A percentile compares a stretch with the other conserved stretches of the same genome.
Conservation (phyloP, 2,888 invertebrate genomes). For the Ceramica pisi region DNA sequence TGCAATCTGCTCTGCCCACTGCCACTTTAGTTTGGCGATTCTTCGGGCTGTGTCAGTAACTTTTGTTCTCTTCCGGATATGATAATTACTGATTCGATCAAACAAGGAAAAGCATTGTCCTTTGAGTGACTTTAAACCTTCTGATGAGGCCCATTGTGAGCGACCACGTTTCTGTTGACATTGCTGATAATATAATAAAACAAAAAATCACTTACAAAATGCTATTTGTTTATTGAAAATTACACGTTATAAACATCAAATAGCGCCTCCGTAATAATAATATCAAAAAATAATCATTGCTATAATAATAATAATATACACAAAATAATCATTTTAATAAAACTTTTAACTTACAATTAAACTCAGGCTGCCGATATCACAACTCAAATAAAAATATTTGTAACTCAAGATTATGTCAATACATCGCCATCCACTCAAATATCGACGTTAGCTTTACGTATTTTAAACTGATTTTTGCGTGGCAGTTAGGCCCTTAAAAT, state of each 20-base stretch:
- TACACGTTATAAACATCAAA: conserved; percentile 69
- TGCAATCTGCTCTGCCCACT: too few relatives aligned
- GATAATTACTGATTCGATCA: too few relatives aligned
- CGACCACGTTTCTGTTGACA: too few relatives aligned
- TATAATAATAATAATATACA: conserved; percentile 63
- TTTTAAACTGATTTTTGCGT: neutral
- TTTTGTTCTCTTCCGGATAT: too few relatives aligned
- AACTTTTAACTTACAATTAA: conserved; percentile 29
- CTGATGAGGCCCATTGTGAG: too few relatives aligned
- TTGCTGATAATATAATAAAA: too few relatives aligned
- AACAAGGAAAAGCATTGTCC: too few relatives aligned
- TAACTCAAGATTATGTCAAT: neutral
- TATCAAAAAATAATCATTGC: conserved; percentile 71
- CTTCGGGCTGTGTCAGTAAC: too few relatives aligned
- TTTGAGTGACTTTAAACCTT: too few relatives aligned
- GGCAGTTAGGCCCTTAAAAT: neutral
- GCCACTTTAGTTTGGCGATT: too few relatives aligned
- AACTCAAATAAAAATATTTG: conserved; percentile 7
- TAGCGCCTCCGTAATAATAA: conserved; percentile 67
- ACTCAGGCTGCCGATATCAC: conserved; percentile 36
- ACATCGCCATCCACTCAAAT: neutral
- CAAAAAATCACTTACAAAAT: conserved; percentile 73
- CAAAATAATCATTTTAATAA: conserved; percentile 44
- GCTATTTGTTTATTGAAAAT: conserved; percentile 80
- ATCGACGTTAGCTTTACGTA: neutral